Evolutionary conservation across 2,888 invertebrate genomes (phyloP).

Genomic region (Diarsia mendica): DNA sequence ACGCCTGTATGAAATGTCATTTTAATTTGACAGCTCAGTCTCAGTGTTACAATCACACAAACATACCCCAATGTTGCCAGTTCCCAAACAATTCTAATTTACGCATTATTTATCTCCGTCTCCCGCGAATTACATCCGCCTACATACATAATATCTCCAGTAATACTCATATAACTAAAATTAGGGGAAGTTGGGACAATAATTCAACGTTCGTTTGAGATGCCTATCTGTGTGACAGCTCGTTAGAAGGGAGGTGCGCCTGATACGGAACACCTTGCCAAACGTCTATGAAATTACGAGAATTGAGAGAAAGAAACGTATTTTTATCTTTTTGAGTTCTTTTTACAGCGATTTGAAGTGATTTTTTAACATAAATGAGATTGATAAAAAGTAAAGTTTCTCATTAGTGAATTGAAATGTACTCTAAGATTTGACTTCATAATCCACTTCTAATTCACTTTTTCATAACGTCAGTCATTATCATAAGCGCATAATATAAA

Average conservation of each 20-base stretch:
- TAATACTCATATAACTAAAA: conserved; percentile 56
- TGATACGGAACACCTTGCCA: conserved; percentile 60
- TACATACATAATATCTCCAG: conserved; percentile 25
- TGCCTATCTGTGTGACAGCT: conserved; percentile 67
- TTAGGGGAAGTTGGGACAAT: conserved; percentile 59
- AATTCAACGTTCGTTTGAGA: conserved; percentile 64
- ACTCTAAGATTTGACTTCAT: background rate
- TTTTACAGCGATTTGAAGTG: conserved; percentile 1
- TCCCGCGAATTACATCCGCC: conserved; percentile 15
- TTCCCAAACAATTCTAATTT: conserved; percentile 32
- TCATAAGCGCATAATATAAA: too few relatives aligned
- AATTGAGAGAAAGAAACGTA: conserved; percentile 28
- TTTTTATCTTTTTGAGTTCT: conserved; percentile 17
- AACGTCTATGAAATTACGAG: conserved; percentile 61
- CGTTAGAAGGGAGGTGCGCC: conserved; percentile 65
- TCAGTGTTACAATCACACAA: conserved; percentile 12
- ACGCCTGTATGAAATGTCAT: background rate
- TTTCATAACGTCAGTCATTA: background rate
- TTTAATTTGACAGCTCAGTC: background rate
- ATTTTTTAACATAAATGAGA: background rate
- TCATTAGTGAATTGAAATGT: background rate
- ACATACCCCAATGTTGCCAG: conserved; percentile 18
- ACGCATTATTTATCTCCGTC: conserved; percentile 20
- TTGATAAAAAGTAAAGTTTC: background rate
- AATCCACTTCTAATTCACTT: too few relatives aligned